Percentiles rank a stretch among this genome's conserved stretches.
phyloP scores from a whole-genome alignment of 2,888 invertebrate genomes.

The Chymomyza procnemis region DNA sequence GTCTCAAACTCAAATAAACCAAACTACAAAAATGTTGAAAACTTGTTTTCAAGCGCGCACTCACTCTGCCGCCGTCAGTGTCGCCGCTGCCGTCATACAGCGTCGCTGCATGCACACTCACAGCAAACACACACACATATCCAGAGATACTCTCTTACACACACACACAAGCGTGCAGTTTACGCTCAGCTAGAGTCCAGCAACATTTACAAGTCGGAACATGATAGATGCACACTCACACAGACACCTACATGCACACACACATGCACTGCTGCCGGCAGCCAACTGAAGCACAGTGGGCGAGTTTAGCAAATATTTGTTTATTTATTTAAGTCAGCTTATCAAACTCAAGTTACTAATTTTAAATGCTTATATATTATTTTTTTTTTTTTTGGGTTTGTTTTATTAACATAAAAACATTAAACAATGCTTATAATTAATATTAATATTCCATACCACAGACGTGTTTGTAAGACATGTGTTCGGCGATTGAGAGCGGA shows the following conservation, averaged over 20 bases:
- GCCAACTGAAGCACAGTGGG: background rate
- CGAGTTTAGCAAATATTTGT: background rate
- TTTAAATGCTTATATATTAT: no score
- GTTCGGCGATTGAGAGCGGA: no score
- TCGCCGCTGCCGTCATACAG: conserved; percentile 20
- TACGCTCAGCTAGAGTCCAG: background rate
- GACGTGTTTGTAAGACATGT: no score
- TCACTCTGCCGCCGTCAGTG: no score
- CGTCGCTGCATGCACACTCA: conserved; percentile 14
- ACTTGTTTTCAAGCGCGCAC: conserved; percentile 75
- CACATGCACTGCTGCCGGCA: conserved; percentile 19
- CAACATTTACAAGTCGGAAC: conserved; percentile 56
- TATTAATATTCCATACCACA: no score
- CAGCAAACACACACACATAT: conserved; percentile 1
- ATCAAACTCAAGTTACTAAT: no score
- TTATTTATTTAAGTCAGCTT: background rate
- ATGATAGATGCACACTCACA: conserved; percentile 55
- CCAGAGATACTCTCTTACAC: background rate
- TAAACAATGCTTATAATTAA: no score
- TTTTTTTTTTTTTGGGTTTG: no score
- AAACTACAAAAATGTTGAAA: conserved; percentile 72
- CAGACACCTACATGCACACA: no score
- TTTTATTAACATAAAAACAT: no score
- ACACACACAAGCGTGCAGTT: background rate
- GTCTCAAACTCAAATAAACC: conserved; percentile 76